Base-by-base conservation (phyloP, 2,113 vertebrate genomes). In the Xiphias gladius region DNA sequence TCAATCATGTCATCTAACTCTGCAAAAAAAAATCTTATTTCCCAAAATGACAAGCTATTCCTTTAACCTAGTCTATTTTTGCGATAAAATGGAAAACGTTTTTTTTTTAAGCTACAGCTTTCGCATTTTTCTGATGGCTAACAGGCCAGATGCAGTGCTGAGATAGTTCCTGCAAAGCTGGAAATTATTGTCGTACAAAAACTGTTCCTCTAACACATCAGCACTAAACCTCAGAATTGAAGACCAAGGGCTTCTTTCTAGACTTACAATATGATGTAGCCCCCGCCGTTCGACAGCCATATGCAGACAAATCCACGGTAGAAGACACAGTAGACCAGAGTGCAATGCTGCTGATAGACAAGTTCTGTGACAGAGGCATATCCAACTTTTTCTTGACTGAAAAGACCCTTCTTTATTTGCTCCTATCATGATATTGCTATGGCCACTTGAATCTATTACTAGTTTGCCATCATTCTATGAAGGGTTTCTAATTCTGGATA, bases 111-210 rank as follows among this genome's bases (percentile, higher is more conserved):
- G n/a, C 52, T 68, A 5, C 48, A 55, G 65, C 57, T 76, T 55
- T 65, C 24, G 2, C 35, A 3, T 28, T 57, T 11, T 28, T 37
- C 8, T 52, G 22, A 67, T 22, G 50, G 59, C 39, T 43, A 57
- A 54, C 10, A 32, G 12, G 26, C 19, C 30, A 12, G 22, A 61
- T 10, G 59, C 52, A 57, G 62, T 1, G 14, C 64, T n/a, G 61
- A 52, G 57, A 69, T 30, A 50, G 28, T n/a, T 73, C 41, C 7
- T 22, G 83, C 86, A 84, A 88, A 90, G 86, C 83, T 91, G 89
- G 79, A 82, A 73, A 74, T 82, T 64, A 83, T 5, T 70, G 72
- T 76, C 54, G 83, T 59, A 86, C n/a, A 77, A 91, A 91, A 91
- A 89, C 73, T n/a, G 54, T 84, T 39, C 69, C 77, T 70, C 17